phyloP scores from a whole-genome alignment of 2,113 vertebrate species.

The Sphyrna mokarran region DNA sequence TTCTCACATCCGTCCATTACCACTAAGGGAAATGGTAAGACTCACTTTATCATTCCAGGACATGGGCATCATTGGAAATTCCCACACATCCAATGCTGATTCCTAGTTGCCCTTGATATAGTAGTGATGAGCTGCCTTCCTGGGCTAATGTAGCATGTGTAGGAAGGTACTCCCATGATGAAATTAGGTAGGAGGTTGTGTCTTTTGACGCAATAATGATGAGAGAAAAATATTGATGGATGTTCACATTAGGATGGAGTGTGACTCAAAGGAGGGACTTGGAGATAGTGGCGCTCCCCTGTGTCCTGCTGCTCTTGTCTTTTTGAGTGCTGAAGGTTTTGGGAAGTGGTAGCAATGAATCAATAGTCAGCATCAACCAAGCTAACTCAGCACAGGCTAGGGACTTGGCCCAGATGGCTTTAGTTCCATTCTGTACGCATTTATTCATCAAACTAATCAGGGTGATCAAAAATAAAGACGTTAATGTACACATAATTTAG shows the following conservation, averaged over 20 bases:
- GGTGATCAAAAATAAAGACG: background rate
- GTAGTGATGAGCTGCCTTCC: background rate
- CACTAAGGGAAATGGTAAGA: background rate
- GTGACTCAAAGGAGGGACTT: background rate
- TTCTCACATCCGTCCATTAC: background rate
- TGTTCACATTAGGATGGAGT: background rate
- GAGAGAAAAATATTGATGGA: background rate
- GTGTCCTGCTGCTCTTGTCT: background rate
- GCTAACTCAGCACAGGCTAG: background rate
- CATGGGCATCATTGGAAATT: background rate
- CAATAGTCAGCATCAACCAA: background rate
- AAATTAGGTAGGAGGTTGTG: background rate
- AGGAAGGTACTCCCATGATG: background rate
- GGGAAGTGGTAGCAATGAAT: background rate
- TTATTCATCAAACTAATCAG: constrained; percentile 17
- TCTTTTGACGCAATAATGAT: background rate
- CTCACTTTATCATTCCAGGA: background rate
- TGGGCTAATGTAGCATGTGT: background rate
- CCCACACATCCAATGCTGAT: background rate
- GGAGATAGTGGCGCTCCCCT: background rate
- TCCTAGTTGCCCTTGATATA: background rate
- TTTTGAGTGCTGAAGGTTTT: background rate
- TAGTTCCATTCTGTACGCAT: background rate
- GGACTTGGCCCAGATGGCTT: background rate
- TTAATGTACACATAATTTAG: constrained; percentile 32